A percentile compares a stretch with the other conserved stretches of the same genome.
Conservation (phyloP, 1,140 invertebrate genomes). For the Prorops nasuta region DNA sequence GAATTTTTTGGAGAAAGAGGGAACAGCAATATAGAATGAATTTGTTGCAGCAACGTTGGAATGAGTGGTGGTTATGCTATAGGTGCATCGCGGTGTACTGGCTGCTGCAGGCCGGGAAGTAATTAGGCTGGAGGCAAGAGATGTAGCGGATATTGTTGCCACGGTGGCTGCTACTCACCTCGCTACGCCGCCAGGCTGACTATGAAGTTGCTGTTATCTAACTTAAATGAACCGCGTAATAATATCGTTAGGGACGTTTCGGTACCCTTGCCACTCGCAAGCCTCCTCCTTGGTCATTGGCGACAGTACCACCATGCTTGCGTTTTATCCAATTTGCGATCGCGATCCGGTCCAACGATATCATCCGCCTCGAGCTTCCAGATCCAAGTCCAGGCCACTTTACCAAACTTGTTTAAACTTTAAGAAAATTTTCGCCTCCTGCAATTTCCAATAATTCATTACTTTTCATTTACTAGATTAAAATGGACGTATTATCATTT, state of each 20-base stretch:
- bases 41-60: no score
- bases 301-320: no score
- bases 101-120: conserved; percentile 49
- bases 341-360: neutral
- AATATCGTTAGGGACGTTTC: conserved; percentile 50
- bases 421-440: no score
- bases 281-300: conserved; percentile 26
- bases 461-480: no score
- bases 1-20: no score
- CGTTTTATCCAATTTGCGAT: no score
- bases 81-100: no score
- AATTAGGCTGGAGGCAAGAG: conserved; percentile 52
- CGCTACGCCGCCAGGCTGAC: conserved; percentile 19
- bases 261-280: conserved; percentile 24
- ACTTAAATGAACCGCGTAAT: conserved; percentile 55
- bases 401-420: no score
- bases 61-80: no score
- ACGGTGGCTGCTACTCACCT: conserved; percentile 27
- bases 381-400: neutral
- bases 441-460: no score
- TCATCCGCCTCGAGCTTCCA: neutral
- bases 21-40: no score
- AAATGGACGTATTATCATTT: no score
- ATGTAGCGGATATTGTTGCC: conserved; percentile 49
- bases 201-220: conserved; percentile 50